These are phyloP conservation scores for Muricea muricata DNA, from an alignment of 92 coral and sea anemone genomes.

Conservation along the genomic window DNA sequence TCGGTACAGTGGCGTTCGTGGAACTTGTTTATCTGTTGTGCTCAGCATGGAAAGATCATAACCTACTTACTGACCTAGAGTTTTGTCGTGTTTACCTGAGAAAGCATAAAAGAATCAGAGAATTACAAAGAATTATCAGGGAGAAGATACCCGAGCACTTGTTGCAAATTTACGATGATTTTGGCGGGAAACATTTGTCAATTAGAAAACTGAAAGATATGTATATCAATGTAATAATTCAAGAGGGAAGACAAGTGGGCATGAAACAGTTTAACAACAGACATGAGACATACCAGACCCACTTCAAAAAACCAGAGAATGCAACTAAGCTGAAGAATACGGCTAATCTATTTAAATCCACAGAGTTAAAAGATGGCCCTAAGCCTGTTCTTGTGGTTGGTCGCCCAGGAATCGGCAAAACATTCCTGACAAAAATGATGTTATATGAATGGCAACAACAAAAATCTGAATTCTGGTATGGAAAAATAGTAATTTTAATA, in stretches of 20 bases:
- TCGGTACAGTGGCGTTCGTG: neutral
- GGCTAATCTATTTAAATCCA: neutral
- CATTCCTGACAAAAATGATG: constrained; percentile 8
- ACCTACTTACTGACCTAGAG: neutral
- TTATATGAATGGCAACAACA: neutral
- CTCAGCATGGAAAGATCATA: neutral
- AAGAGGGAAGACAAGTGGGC: neutral
- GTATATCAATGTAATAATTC: constrained; percentile 6
- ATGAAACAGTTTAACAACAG: neutral
- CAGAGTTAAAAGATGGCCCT: neutral
- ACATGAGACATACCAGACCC: neutral
- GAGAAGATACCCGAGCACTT: neutral
- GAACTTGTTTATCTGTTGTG: neutral
- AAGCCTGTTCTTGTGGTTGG: constrained; percentile 57
- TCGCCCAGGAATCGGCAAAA: constrained; percentile 73
- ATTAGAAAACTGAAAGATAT: constrained; percentile 14
- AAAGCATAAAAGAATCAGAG: neutral
- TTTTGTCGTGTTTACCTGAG: neutral
- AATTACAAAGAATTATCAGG: neutral
- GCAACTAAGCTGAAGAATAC: neutral
- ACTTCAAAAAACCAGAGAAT: neutral
- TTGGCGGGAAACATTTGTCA: neutral
- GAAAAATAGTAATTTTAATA: neutral
- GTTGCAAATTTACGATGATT: neutral
- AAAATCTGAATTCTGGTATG: neutral